These are phyloP conservation scores for Myzus persicae DNA, from an alignment of 1,140 invertebrate species.

Conservation along the genomic window DNA sequence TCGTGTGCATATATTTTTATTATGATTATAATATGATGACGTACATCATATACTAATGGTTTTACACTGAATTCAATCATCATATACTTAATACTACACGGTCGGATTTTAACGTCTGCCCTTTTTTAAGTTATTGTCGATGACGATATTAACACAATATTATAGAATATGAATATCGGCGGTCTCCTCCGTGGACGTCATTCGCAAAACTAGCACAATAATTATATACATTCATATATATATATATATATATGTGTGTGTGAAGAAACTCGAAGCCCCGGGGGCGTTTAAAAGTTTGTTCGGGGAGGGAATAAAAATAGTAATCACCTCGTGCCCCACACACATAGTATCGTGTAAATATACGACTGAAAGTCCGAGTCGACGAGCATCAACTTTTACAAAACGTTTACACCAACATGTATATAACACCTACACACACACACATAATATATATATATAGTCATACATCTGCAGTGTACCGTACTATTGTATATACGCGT, in stretches of 20 bases:
- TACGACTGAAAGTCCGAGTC: background rate
- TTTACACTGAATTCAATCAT: too few relatives aligned
- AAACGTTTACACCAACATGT: background rate
- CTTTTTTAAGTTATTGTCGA: too few relatives aligned
- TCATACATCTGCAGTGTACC: background rate
- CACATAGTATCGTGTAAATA: background rate
- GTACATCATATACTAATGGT: too few relatives aligned
- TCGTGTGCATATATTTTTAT: too few relatives aligned
- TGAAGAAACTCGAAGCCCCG: background rate
- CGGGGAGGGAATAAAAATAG: background rate
- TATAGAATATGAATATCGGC: too few relatives aligned
- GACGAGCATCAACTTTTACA: background rate
- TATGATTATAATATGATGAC: too few relatives aligned
- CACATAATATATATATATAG: too few relatives aligned
- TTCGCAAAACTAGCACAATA: background rate
- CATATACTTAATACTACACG: too few relatives aligned
- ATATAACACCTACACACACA: background rate
- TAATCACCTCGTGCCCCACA: background rate
- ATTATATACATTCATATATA: background rate
- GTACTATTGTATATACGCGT: background rate
- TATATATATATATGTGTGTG: too few relatives aligned
- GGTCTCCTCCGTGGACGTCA: background rate
- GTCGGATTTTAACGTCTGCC: too few relatives aligned
- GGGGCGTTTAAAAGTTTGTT: background rate
- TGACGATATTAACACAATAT: too few relatives aligned